Percentiles rank a stretch among this genome's conserved stretches.
Conservation (phyloP, 2,888 invertebrate species). For the Pachycephus smyrnensis region DNA sequence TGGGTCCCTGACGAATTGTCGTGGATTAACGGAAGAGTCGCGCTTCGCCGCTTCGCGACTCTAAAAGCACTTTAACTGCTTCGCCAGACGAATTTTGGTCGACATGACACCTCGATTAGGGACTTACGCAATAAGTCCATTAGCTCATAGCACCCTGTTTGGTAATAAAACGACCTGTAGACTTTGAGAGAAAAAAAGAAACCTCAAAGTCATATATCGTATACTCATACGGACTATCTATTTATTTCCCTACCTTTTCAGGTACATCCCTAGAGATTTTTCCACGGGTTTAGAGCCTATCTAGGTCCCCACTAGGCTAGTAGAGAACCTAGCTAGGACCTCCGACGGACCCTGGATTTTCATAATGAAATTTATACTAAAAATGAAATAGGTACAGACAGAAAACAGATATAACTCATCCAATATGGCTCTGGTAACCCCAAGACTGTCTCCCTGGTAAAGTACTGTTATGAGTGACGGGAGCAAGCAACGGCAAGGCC, state of each 20-base stretch:
- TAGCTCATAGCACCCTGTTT: neutral
- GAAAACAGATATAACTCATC: neutral
- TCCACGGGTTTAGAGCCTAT: neutral
- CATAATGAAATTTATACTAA: neutral
- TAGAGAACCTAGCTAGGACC: too few relatives aligned
- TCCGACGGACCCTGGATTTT: neutral
- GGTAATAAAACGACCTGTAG: neutral
- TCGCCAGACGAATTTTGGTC: neutral
- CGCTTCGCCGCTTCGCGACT: neutral
- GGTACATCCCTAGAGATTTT: neutral
- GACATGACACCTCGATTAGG: neutral
- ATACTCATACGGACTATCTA: neutral
- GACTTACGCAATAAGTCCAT: neutral
- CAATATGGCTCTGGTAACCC: neutral
- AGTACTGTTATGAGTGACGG: slow-evolving; percentile 24
- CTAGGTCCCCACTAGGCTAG: neutral
- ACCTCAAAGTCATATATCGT: neutral
- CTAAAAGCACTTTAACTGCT: neutral
- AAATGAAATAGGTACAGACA: slow-evolving; percentile 20
- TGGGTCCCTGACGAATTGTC: neutral
- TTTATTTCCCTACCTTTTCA: neutral
- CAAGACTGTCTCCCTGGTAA: slow-evolving; percentile 6
- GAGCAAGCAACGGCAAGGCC: slow-evolving; percentile 21
- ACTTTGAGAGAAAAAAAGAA: neutral
- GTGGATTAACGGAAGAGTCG: neutral